Conservation (phyloP, 2,888 invertebrate genomes). For the Scelioninae gen. 1 region DNA sequence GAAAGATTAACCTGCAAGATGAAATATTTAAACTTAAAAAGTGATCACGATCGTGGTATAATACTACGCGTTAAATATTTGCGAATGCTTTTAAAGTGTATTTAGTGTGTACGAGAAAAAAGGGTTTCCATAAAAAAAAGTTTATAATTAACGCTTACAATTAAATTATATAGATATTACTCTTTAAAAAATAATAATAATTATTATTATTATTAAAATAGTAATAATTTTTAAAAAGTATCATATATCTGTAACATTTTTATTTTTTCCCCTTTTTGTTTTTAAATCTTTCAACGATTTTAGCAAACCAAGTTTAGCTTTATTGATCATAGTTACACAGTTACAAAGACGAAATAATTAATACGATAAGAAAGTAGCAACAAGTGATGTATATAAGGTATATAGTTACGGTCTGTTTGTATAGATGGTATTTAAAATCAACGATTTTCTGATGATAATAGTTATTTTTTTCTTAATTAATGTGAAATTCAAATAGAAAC, state of each 20-base stretch:
- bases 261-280: neutral
- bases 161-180: no score
- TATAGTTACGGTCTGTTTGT: neutral
- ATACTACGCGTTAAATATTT: neutral
- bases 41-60: no score
- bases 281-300: neutral
- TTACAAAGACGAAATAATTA: constrained; percentile 37
- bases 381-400: constrained; percentile 17
- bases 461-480: neutral
- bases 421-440: neutral
- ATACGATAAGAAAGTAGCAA: constrained; percentile 40
- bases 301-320: neutral
- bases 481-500: no score
- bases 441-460: neutral
- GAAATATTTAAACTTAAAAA: no score
- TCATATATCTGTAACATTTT: no score
- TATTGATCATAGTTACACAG: constrained; percentile 26
- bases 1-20: no score
- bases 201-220: no score
- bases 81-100: constrained; percentile 42
- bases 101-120: constrained; percentile 12
- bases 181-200: no score
- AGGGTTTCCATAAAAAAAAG: neutral
- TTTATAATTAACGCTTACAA: no score
- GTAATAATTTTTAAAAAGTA: no score